phyloP scores from a whole-genome alignment of 2,888 invertebrate genomes.

The Caenorhabditis zanzibari region DNA sequence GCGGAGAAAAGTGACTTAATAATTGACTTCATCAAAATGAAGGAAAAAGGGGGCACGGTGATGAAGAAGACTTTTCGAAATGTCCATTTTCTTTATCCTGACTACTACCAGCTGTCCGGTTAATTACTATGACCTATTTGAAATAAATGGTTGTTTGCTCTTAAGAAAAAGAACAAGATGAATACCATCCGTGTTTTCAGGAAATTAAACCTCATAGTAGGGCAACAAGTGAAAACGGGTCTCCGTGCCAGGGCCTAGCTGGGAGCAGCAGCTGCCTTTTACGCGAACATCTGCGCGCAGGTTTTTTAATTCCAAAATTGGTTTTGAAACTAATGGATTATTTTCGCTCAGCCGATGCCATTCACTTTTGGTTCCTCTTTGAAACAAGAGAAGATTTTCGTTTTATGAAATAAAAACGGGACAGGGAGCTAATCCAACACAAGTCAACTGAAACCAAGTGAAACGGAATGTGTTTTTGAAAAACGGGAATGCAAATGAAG shows the following conservation, averaged over 20 bases:
- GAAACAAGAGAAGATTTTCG: constrained; percentile 3
- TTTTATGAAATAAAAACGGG: constrained; percentile 18
- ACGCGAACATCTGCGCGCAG: constrained; percentile 59
- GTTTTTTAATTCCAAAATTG: constrained; percentile 63
- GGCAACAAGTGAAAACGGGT: constrained; percentile 46
- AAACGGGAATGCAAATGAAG: background rate
- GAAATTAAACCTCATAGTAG: constrained; percentile 45
- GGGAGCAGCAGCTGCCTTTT: constrained; percentile 57
- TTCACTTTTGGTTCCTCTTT: constrained; percentile 35
- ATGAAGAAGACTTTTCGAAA: constrained; percentile 30
- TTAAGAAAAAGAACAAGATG: constrained; percentile 20
- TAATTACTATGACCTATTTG: constrained; percentile 62
- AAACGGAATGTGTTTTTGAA: background rate
- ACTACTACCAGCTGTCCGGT: constrained; percentile 44
- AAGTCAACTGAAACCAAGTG: constrained; percentile 8
- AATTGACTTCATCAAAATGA: constrained; percentile 54
- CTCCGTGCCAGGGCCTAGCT: constrained; percentile 50
- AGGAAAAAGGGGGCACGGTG: background rate
- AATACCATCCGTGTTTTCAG: constrained; percentile 37
- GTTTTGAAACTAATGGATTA: constrained; percentile 63
- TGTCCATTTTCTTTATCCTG: constrained; percentile 31
- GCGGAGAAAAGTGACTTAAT: constrained; percentile 47
- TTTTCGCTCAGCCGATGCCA: constrained; percentile 44
- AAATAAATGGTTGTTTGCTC: constrained; percentile 41
- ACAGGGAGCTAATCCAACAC: constrained; percentile 13